These are phyloP conservation scores for Tetramorium bicarinatum DNA, from an alignment of 2,888 invertebrate species.

Conservation along the genomic window DNA sequence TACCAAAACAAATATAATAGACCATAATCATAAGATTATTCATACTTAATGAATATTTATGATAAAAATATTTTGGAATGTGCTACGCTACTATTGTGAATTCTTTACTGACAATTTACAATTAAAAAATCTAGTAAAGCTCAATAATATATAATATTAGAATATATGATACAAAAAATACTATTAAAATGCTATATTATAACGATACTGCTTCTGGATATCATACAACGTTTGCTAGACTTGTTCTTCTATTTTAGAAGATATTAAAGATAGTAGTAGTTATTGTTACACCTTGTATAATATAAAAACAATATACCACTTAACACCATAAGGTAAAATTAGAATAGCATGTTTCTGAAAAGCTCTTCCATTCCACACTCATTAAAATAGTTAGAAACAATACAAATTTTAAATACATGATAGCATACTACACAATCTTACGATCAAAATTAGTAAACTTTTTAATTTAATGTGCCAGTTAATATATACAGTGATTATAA, in stretches of 20 bases:
- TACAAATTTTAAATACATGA: background rate
- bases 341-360: background rate
- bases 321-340: slow-evolving; percentile 11
- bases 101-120: background rate
- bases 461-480: background rate
- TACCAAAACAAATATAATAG: background rate
- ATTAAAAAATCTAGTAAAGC: background rate
- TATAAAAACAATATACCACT: background rate
- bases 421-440: background rate
- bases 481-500: background rate
- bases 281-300: background rate
- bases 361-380: background rate
- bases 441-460: background rate
- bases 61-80: background rate
- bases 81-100: background rate
- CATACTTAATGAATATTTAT: background rate
- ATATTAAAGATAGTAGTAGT: background rate
- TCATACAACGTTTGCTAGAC: background rate
- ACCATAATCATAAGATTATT: background rate
- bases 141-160: background rate
- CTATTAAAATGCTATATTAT: background rate
- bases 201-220: background rate
- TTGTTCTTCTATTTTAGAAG: background rate
- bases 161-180: background rate
- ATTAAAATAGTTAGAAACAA: slow-evolving; percentile 13